Conservation (phyloP, 2,113 vertebrate species). For the Carassius carassius region DNA sequence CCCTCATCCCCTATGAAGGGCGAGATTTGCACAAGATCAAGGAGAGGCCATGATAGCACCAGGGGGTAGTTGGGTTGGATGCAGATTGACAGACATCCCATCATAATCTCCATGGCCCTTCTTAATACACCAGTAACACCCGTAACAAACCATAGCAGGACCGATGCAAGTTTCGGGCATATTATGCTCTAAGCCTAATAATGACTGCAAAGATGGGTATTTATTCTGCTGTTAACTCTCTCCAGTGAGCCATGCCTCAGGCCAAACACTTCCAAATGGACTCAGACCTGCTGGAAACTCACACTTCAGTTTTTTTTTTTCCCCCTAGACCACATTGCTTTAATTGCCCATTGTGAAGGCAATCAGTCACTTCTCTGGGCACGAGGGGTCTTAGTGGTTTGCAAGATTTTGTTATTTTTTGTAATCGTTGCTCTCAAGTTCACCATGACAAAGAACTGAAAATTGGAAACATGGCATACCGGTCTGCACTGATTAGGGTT, state of each 20-base stretch:
- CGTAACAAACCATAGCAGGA: constrained; percentile 78
- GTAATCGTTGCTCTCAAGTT: constrained; percentile 45
- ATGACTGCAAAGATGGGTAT: constrained; percentile 83
- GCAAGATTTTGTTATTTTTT: constrained; percentile 42
- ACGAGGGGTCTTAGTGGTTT: constrained; percentile 65
- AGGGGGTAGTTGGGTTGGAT: constrained; percentile 60
- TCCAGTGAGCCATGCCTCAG: constrained; percentile 80
- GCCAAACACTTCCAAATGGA: constrained; percentile 78
- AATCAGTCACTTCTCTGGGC: constrained; percentile 74
- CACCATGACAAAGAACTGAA: constrained; percentile 15
- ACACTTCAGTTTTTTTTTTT: constrained; percentile 37
- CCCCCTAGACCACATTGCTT: constrained; percentile 70
- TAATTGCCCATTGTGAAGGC: constrained; percentile 79
- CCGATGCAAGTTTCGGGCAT: constrained; percentile 74
- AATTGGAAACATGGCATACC: constrained; percentile 7
- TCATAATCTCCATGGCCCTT: constrained; percentile 76
- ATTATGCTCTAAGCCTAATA: constrained; percentile 82
- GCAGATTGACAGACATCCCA: constrained; percentile 71
- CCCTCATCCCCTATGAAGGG: constrained; percentile 77
- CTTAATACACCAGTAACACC: constrained; percentile 79
- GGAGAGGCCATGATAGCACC: constrained; percentile 57
- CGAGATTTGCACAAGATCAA: constrained; percentile 81
- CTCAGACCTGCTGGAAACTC: constrained; percentile 64
- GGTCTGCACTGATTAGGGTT: constrained; percentile 8
- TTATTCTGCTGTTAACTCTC: constrained; percentile 83